A percentile compares a stretch with the other conserved stretches of the same genome.
phyloP scores from a whole-genome alignment of 2,797 vertebrate genomes.

The Sitta carolinensis region DNA sequence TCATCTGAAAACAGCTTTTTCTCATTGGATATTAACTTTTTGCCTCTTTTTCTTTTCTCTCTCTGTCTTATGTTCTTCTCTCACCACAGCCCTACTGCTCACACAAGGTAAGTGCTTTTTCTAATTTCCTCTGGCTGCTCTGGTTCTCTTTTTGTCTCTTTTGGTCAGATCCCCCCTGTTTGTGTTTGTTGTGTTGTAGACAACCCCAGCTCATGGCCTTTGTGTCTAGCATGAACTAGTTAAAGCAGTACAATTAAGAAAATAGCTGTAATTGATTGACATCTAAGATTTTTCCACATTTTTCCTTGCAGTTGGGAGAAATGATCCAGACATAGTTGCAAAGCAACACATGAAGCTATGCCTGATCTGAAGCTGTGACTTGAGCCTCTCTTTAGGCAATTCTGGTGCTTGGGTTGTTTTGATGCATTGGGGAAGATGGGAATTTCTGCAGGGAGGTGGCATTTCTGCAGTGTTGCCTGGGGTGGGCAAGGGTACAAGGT shows the following conservation, averaged over 20 bases:
- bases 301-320: background rate
- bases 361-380: background rate
- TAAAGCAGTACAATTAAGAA: background rate
- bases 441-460: background rate
- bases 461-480: background rate
- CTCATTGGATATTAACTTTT: slow-evolving; percentile 61
- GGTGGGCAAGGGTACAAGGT: background rate
- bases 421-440: background rate
- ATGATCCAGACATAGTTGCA: background rate
- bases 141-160: background rate
- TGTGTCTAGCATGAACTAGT: background rate
- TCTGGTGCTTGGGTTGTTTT: background rate
- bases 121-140: background rate
- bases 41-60: slow-evolving; percentile 68
- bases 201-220: background rate
- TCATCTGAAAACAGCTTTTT: slow-evolving; percentile 48
- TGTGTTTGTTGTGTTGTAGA: background rate
- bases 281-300: background rate
- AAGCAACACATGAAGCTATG: background rate
- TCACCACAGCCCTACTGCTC: slow-evolving; percentile 86
- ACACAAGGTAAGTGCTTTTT: slow-evolving; percentile 84
- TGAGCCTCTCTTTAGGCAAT: rapidly evolving
- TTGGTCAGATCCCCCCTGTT: background rate
- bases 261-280: background rate
- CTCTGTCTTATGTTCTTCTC: slow-evolving; percentile 56